Percentiles rank a stretch among this genome's conserved stretches.
Conservation (phyloP, 2,113 vertebrate genomes). For the Triplophysa siluroides region DNA sequence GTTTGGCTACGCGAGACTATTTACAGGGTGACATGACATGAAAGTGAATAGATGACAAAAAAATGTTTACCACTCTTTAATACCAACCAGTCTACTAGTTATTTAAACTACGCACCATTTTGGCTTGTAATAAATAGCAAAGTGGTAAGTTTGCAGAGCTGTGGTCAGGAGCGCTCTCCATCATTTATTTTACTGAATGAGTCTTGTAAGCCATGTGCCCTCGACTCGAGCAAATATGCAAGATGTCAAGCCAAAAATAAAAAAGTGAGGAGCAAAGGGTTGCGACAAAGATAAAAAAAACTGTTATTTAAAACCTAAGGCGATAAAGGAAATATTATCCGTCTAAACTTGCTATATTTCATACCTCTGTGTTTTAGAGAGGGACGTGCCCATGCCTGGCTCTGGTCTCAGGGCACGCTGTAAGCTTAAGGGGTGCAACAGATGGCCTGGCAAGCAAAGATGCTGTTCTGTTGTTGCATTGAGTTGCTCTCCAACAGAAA, state of each 20-base stretch:
- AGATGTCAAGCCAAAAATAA: background rate
- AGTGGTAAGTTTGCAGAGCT: background rate
- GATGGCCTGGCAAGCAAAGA: conserved; percentile 57
- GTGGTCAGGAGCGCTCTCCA: background rate
- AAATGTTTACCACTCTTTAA: too few species aligned
- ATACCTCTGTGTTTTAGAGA: background rate
- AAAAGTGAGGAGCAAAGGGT: background rate
- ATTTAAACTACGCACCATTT: too few species aligned
- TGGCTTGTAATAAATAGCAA: too few species aligned
- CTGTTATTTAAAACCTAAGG: too few species aligned
- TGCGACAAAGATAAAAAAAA: background rate
- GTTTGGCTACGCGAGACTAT: too few species aligned
- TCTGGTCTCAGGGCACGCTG: conserved; percentile 15
- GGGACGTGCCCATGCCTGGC: background rate
- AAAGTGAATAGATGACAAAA: too few species aligned
- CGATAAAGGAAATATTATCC: too few species aligned
- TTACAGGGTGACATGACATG: too few species aligned
- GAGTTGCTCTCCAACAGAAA: conserved; percentile 51
- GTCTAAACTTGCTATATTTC: background rate
- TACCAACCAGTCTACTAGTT: too few species aligned
- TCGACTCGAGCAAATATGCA: background rate
- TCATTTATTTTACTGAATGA: background rate
- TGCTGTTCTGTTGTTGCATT: conserved; percentile 35
- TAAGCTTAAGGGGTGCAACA: conserved; percentile 54
- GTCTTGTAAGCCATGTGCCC: background rate